phyloP scores from a whole-genome alignment of 2,888 invertebrate genomes.

The Apotomis betuletana region DNA sequence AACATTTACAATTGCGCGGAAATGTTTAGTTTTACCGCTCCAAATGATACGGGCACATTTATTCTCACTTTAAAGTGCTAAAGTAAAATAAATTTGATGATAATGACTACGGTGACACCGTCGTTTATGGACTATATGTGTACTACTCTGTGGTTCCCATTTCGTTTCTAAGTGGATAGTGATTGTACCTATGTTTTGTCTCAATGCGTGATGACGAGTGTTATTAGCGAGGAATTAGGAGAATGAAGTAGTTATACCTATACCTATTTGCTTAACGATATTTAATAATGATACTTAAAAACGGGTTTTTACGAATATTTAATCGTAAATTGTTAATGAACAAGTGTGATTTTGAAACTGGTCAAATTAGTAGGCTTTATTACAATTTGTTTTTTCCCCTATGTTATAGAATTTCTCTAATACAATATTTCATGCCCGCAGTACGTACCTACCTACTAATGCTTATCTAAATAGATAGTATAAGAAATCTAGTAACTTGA shows the following conservation, averaged over 20 bases:
- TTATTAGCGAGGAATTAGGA: constrained; percentile 1
- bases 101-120: constrained; percentile 25
- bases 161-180: constrained; percentile 11
- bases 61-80: constrained; percentile 25
- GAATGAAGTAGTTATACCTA: constrained; percentile 17
- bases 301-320: neutral
- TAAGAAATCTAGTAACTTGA: too few relatives aligned
- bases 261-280: neutral
- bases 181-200: neutral
- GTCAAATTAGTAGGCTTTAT: too few relatives aligned
- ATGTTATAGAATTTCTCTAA: too few relatives aligned
- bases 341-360: neutral
- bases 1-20: constrained; percentile 39
- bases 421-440: too few relatives aligned
- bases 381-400: too few relatives aligned
- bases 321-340: neutral
- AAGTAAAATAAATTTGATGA: constrained; percentile 29
- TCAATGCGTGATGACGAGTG: constrained; percentile 6
- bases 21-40: constrained; percentile 35
- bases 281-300: neutral
- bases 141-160: constrained; percentile 1
- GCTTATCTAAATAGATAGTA: too few relatives aligned
- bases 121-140: constrained; percentile 28
- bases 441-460: too few relatives aligned
- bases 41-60: constrained; percentile 35